Conservation (phyloP, 2,888 invertebrate genomes). For the Eurytoma adleriae region DNA sequence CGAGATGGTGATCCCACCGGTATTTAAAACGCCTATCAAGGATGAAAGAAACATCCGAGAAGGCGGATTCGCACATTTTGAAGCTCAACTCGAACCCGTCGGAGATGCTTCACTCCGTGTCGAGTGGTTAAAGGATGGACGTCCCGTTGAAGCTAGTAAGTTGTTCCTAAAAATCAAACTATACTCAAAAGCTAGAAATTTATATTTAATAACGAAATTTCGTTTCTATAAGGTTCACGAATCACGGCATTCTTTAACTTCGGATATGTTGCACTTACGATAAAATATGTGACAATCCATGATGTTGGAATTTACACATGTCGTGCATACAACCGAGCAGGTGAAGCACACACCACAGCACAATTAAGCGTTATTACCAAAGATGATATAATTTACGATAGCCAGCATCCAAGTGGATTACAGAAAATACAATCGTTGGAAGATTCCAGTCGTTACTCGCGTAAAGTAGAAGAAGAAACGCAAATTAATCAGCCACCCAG, state of each 20-base stretch:
- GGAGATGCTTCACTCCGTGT: slow-evolving; percentile 93
- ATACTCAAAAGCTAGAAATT: no score
- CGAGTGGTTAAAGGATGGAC: slow-evolving; percentile 95
- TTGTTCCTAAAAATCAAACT: slow-evolving; percentile 48
- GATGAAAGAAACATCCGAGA: slow-evolving; percentile 92
- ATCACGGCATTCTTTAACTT: slow-evolving; percentile 96
- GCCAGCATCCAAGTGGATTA: slow-evolving; percentile 93
- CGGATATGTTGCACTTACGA: slow-evolving; percentile 95
- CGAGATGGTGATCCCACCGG: slow-evolving; percentile 88
- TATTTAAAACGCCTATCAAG: slow-evolving; percentile 92
- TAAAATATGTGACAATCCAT: slow-evolving; percentile 91
- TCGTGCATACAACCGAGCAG: slow-evolving; percentile 90
- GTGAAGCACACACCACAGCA: slow-evolving; percentile 90
- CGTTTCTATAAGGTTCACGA: slow-evolving; percentile 81
- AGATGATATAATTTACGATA: slow-evolving; percentile 91
- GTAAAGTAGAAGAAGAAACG: slow-evolving; percentile 83
- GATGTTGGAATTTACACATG: slow-evolving; percentile 95
- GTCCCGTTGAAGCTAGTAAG: slow-evolving; percentile 90
- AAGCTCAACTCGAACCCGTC: slow-evolving; percentile 94
- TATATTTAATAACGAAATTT: slow-evolving; percentile 21
- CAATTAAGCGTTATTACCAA: slow-evolving; percentile 90
- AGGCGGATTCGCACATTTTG: slow-evolving; percentile 96
- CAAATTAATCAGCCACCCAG: slow-evolving; percentile 88
- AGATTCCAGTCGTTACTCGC: slow-evolving; percentile 86
- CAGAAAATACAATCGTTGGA: slow-evolving; percentile 94